Base-by-base conservation (phyloP, 2,888 invertebrate species). In the Xylophagus ater region DNA sequence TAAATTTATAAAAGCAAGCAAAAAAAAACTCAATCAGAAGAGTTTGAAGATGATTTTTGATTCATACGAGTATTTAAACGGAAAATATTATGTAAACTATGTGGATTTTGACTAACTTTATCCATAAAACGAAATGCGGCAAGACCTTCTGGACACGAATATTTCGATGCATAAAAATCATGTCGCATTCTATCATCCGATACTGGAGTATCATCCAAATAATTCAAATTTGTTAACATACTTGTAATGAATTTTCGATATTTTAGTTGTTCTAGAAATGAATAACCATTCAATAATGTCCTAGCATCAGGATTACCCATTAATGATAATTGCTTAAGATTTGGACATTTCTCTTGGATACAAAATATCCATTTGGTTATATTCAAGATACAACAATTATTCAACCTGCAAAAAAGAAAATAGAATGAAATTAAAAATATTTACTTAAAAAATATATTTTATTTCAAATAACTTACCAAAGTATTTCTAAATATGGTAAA, bases 271-370 rank as follows among this genome's bases (percentile, higher is more conserved):
- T n/a, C 81, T 78, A 20, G 21, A 10, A 46, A 48, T 8, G 47
- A 50, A 20, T 51, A 49, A 10, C 49, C n/a, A n/a, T 79, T 81
- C 40, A 82, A 70, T 53, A 78, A 78, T 47, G 80, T 81, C 0
- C 84, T 85, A 4, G 52, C 53, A 1, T 83, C 85, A 0, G 77
- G 74, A 62, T 90, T 90, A 14, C 87, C 87, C 87, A 90, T 60
- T 17, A 59, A 68, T 12, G 85, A 84, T 1, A 90, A 63, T 56
- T 80, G 79, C 52, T 73, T 73, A 18, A 90, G 62, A 51, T 77
- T 76, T 0, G 88, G 83, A 49, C 82, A 78, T 2, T 81, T 76
- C 30, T 73, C 68, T 48, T 76, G 72, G 43, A 87, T 66, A 52
- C 75, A 76, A 46, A 74, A 73, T 37, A 82, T 71, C 74, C 82